These are phyloP conservation scores for Cichladusa arquata DNA, from an alignment of 2,113 vertebrate genomes.

Conservation along the genomic window DNA sequence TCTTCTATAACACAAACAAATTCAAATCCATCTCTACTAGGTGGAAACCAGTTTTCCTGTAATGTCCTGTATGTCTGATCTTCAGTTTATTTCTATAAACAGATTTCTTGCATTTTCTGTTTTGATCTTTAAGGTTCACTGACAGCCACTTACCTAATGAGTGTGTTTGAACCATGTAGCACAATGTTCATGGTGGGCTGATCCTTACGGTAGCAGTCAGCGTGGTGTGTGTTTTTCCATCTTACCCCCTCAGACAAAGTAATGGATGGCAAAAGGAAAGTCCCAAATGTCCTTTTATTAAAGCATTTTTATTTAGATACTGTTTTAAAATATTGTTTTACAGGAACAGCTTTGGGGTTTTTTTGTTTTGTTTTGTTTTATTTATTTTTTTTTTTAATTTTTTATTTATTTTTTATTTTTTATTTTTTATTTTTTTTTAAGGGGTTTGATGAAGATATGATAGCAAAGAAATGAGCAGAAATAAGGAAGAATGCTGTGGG, in stretches of 20 bases:
- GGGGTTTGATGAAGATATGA: neutral
- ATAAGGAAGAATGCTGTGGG: neutral
- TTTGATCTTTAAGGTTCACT: constrained; percentile 49
- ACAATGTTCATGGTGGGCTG: neutral
- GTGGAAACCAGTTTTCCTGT: constrained; percentile 14
- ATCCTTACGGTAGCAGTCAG: neutral
- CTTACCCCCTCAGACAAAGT: neutral
- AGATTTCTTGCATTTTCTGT: constrained; percentile 34
- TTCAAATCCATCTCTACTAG: neutral
- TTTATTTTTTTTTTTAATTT: neutral
- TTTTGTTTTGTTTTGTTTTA: neutral
- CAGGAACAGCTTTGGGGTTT: neutral
- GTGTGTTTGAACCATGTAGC: neutral
- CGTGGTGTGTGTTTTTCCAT: neutral
- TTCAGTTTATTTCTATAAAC: constrained; percentile 43
- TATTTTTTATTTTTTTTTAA: neutral
- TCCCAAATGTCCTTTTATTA: neutral
- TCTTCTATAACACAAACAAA: constrained; percentile 17
- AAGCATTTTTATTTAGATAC: neutral
- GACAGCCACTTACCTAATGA: constrained; percentile 19
- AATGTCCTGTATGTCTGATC: neutral
- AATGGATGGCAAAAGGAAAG: neutral
- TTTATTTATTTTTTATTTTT: no score
- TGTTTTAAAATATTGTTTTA: neutral
- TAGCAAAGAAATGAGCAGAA: neutral